Percentiles rank a stretch among this genome's conserved stretches.
These are phyloP conservation scores for Spea multiplicata DNA, from an alignment of 2,113 vertebrate genomes.

Conservation along the genomic window DNA sequence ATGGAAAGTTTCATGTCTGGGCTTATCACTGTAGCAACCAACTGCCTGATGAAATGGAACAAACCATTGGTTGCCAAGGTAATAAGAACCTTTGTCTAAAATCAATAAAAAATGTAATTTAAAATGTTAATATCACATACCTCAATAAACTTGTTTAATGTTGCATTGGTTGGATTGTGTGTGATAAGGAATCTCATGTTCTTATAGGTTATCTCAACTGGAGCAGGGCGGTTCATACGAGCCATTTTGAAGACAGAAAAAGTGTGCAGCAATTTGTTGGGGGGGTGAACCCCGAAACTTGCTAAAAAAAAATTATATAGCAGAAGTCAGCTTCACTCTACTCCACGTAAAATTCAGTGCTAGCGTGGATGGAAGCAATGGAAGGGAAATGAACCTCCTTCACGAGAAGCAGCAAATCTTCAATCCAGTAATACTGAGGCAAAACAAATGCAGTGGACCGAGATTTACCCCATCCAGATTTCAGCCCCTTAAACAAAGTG, in stretches of 20 bases:
- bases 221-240: conserved; percentile 98
- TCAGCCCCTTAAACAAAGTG: conserved; percentile 77
- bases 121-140: conserved; percentile 59
- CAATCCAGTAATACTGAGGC: conserved; percentile 91
- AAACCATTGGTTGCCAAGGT: too few species aligned
- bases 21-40: too few species aligned
- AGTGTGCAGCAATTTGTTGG: conserved; percentile 64
- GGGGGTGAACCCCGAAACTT: conserved; percentile 52
- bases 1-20: too few species aligned
- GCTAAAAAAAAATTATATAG: conserved; percentile 72
- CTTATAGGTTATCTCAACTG: conserved; percentile 99
- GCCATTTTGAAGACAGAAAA: conserved; percentile 82
- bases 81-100: too few species aligned
- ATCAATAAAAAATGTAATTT: too few species aligned
- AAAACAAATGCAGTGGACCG: conserved; percentile 88
- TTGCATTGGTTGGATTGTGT: conserved; percentile 98
- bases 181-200: conserved; percentile 99
- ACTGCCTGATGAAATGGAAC: too few species aligned
- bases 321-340: conserved; percentile 73
- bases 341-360: conserved; percentile 73
- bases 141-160: conserved; percentile 99
- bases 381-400: conserved; percentile 77
- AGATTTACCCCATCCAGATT: conserved; percentile 99
- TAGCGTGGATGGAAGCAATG: conserved; percentile 66
- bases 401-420: conserved; percentile 88